Percentiles rank a stretch among this genome's conserved stretches.
phyloP scores from a whole-genome alignment of 2,797 vertebrate genomes.

The Chrosomus eos region DNA sequence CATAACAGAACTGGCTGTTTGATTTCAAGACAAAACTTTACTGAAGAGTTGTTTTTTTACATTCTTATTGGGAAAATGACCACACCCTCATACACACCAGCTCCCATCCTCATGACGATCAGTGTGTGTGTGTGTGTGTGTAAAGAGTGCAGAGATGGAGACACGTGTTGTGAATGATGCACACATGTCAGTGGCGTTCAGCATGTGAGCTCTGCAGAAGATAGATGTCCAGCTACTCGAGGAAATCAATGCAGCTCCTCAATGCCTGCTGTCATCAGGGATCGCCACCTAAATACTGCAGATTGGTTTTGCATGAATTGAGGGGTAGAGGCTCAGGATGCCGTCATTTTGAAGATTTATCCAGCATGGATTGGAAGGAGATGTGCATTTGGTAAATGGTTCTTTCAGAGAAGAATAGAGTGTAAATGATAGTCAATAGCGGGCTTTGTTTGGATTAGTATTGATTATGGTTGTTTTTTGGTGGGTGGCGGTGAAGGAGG shows the following conservation, averaged over 20 bases:
- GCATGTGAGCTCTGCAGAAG: slow-evolving; percentile 19
- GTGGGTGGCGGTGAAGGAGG: not conserved
- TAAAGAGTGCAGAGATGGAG: slow-evolving; percentile 45
- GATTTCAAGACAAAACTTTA: not conserved
- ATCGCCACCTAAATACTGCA: not conserved
- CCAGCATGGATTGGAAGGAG: not conserved
- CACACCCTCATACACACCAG: not conserved
- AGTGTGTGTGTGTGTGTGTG: slow-evolving; percentile 29
- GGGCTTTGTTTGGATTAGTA: slow-evolving; percentile 9
- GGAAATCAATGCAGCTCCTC: slow-evolving; percentile 27
- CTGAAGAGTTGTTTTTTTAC: not conserved
- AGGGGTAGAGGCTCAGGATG: not conserved
- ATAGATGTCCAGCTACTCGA: not conserved
- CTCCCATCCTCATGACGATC: slow-evolving; percentile 20
- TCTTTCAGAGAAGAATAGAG: not conserved
- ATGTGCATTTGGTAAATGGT: not conserved
- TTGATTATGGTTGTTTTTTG: slow-evolving; percentile 27
- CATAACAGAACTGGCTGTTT: too few relatives aligned
- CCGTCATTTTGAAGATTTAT: slow-evolving; percentile 14
- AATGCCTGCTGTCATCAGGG: not conserved
- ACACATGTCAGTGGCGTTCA: slow-evolving; percentile 42
- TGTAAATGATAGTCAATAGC: not conserved
- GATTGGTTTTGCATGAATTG: slow-evolving; percentile 26
- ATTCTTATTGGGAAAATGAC: not conserved
- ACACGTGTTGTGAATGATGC: too few relatives aligned